Conservation (phyloP, 2,113 vertebrate genomes). For the Thamnophis sirtalis region DNA sequence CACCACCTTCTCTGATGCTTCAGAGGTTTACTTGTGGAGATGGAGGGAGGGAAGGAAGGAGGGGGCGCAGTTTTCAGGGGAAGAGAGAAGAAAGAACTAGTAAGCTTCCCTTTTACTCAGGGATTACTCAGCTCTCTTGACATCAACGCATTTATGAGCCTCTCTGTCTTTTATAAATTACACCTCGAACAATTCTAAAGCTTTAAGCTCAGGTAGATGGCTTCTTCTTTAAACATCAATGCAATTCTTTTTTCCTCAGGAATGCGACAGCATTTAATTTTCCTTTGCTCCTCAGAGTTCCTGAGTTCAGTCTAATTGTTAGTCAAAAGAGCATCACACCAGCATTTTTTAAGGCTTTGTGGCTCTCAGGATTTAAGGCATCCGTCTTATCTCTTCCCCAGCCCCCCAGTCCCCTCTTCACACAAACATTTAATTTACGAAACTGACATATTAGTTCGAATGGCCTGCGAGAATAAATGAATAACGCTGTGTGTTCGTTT, state of each 20-base stretch:
- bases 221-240: background rate
- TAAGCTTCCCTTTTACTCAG: rapidly evolving
- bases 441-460: conserved; percentile 48
- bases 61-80: background rate
- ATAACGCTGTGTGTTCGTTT: conserved; percentile 18
- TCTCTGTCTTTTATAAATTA: conserved; percentile 1
- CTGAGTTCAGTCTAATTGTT: background rate
- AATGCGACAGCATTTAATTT: background rate
- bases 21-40: background rate
- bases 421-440: conserved; percentile 58
- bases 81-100: conserved; percentile 6
- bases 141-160: background rate
- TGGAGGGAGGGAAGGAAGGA: background rate
- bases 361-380: background rate
- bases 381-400: background rate
- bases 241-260: background rate
- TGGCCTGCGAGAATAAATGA: conserved; percentile 49
- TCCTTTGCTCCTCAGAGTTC: background rate
- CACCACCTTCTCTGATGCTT: background rate
- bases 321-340: rapidly evolving
- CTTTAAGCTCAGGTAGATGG: background rate
- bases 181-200: background rate
- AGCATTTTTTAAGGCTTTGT: background rate
- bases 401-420: background rate
- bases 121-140: background rate